Evolutionary conservation across 2,888 invertebrate genomes (phyloP).

Genomic region (Nysson spinosus): DNA sequence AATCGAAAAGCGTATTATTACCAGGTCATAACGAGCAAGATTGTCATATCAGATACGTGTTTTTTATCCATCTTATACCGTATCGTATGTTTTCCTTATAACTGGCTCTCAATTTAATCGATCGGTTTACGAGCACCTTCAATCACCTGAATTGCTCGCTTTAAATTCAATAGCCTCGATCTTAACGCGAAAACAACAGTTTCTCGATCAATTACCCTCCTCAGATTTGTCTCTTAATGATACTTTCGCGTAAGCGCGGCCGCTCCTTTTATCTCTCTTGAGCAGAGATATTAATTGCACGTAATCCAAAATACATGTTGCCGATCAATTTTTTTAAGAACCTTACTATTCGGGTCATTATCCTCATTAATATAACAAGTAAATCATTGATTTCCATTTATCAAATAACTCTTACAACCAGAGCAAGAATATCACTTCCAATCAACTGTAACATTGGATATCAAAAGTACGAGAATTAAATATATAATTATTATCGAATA

Average conservation of each 20-base stretch:
- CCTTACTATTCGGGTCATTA: no score
- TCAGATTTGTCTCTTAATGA: conserved; percentile 11
- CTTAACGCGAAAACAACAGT: conserved; percentile 28
- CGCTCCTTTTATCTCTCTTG: neutral
- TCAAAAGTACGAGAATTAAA: no score
- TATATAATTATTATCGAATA: no score
- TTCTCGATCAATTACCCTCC: conserved; percentile 35
- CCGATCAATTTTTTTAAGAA: no score
- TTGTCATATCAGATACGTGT: conserved; percentile 3
- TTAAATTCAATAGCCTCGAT: conserved; percentile 44
- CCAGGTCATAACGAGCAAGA: conserved; percentile 27
- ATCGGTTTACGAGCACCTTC: conserved; percentile 33
- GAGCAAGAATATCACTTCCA: no score
- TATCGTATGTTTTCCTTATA: conserved; percentile 11
- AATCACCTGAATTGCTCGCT: conserved; percentile 32
- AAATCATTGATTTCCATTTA: no score
- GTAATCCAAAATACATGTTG: no score
- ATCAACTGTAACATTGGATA: no score
- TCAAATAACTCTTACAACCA: no score
- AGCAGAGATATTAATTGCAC: neutral
- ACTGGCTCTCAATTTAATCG: conserved; percentile 24
- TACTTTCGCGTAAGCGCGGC: neutral
- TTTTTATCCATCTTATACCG: conserved; percentile 5
- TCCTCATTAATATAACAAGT: no score
- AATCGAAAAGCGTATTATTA: conserved; percentile 26